phyloP scores from a whole-genome alignment of 2,113 vertebrate genomes.

The Pardalotus punctatus region DNA sequence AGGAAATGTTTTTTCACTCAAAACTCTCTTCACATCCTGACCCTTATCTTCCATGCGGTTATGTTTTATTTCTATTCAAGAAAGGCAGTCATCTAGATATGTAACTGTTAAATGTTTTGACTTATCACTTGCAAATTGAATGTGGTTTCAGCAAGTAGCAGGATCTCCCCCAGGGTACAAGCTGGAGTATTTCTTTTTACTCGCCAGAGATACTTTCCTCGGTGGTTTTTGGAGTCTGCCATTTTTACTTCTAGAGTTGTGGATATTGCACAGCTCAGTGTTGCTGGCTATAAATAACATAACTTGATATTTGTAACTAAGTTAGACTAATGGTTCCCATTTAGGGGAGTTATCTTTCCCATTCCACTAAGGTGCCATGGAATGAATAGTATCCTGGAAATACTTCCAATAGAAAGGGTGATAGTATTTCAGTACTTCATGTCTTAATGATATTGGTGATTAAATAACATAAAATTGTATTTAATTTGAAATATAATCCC shows the following conservation, averaged over 20 bases:
- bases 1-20: neutral
- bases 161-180: neutral
- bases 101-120: neutral
- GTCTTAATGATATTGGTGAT: neutral
- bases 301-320: neutral
- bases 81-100: neutral
- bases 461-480: slow-evolving; percentile 23
- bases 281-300: neutral
- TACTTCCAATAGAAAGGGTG: neutral
- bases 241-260: neutral
- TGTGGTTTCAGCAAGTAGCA: neutral
- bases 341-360: neutral
- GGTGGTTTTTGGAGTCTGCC: neutral
- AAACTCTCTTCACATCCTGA: neutral
- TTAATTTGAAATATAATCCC: slow-evolving; percentile 36
- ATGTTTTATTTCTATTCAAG: neutral
- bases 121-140: neutral
- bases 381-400: neutral
- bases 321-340: neutral
- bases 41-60: neutral
- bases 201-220: neutral
- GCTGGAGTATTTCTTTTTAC: neutral
- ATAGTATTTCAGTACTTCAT: neutral
- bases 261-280: neutral
- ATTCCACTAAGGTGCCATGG: neutral